Evolutionary conservation across 2,797 vertebrate genomes (phyloP).

Genomic region (Columba guinea): DNA sequence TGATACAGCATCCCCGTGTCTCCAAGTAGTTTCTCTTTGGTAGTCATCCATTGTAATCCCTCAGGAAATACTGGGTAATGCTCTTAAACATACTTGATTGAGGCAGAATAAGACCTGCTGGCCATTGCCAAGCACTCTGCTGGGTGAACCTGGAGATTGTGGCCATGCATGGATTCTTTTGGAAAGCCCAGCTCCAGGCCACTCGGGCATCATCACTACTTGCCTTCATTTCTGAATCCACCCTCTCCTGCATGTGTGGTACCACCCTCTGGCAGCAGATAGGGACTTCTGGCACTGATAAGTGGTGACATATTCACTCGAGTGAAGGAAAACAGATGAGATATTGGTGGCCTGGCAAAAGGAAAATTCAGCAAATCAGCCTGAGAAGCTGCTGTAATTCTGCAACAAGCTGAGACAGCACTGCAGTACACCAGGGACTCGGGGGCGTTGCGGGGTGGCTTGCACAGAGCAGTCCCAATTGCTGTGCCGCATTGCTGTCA

Average conservation of each 20-base stretch:
- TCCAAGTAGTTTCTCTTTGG: neutral
- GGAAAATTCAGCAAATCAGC: neutral
- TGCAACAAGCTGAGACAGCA: neutral
- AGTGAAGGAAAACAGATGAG: neutral
- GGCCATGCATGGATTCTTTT: neutral
- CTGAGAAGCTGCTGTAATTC: neutral
- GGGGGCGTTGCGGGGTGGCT: neutral
- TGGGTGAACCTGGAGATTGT: neutral
- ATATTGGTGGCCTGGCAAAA: neutral
- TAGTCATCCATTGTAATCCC: neutral
- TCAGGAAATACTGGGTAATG: neutral
- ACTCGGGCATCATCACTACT: neutral
- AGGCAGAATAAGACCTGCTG: neutral
- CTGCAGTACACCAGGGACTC: neutral
- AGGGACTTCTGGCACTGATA: neutral
- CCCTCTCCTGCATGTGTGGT: neutral
- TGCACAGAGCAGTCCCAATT: fast-evolving
- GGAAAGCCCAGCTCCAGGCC: neutral
- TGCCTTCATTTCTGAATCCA: neutral
- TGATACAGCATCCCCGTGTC: neutral
- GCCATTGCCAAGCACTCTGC: neutral
- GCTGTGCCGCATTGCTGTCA: neutral
- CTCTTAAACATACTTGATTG: neutral
- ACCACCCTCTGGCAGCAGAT: neutral
- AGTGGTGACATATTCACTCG: neutral